Evolutionary conservation across 2,888 invertebrate species (phyloP).

Genomic region (Amphiduros pacificus): DNA sequence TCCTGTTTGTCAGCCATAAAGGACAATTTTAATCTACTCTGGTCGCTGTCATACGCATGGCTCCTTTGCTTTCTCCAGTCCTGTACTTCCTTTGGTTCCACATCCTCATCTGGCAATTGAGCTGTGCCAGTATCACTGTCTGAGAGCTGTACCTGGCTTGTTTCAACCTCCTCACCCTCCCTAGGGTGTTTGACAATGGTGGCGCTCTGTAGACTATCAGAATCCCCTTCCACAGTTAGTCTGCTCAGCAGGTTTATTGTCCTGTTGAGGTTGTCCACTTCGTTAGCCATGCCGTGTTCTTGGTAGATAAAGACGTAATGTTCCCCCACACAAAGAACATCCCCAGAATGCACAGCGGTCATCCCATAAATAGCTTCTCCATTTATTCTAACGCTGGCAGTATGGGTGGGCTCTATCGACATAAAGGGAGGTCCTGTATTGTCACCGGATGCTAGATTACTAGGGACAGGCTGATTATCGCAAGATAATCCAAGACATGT

Average conservation of each 20-base stretch:
- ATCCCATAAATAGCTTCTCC: slow-evolving; percentile 33
- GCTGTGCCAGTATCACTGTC: neutral
- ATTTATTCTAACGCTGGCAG: slow-evolving; percentile 43
- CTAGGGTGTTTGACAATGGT: too few relatives aligned
- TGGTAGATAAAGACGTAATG: slow-evolving; percentile 52
- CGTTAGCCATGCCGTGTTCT: too few relatives aligned
- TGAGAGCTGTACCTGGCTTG: neutral
- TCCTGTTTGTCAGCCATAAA: neutral
- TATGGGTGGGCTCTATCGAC: too few relatives aligned
- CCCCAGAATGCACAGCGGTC: slow-evolving; percentile 42
- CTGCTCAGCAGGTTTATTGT: neutral
- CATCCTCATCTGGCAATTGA: neutral
- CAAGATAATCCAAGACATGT: too few relatives aligned
- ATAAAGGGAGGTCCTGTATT: too few relatives aligned
- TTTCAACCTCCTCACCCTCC: neutral
- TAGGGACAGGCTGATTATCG: too few relatives aligned
- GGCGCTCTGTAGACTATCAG: neutral
- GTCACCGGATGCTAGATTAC: too few relatives aligned
- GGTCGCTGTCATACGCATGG: neutral
- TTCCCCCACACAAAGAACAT: slow-evolving; percentile 45
- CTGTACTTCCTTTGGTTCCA: neutral
- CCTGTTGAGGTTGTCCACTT: neutral
- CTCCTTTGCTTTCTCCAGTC: neutral
- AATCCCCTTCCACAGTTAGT: too few relatives aligned
- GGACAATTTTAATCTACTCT: neutral